Evolutionary conservation across 1,140 invertebrate species (phyloP).

Genomic region (Idris sp.): DNA sequence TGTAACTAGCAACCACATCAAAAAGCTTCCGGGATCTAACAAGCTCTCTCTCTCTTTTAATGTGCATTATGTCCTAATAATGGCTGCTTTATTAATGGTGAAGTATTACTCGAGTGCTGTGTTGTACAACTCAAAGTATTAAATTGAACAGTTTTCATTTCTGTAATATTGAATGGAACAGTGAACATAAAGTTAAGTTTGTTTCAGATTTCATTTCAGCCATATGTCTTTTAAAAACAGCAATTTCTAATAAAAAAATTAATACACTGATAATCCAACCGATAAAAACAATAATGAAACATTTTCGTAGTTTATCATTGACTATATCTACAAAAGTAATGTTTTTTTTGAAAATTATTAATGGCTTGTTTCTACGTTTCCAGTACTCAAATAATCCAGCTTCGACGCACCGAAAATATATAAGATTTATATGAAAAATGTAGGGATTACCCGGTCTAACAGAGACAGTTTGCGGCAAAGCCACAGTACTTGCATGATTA

Average conservation of each 20-base stretch:
- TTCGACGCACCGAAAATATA: conserved; percentile 35
- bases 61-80: conserved; percentile 70
- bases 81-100: conserved; percentile 68
- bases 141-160: background rate
- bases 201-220: no score
- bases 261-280: conserved; percentile 49
- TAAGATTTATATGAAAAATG: conserved; percentile 55
- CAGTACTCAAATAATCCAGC: conserved; percentile 50
- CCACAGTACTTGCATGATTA: conserved; percentile 7
- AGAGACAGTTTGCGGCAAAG: conserved; percentile 40
- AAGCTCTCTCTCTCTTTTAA: conserved; percentile 48
- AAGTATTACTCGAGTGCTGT: conserved; percentile 29
- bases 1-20: conserved; percentile 72
- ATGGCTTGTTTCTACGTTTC: conserved; percentile 14
- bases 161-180: no score
- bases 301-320: conserved; percentile 49
- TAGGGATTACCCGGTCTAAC: conserved; percentile 54
- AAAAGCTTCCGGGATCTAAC: conserved; percentile 59
- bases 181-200: no score
- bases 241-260: conserved; percentile 35
- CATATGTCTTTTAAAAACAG: no score
- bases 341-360: conserved; percentile 3
- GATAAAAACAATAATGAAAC: conserved; percentile 43
- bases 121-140: conserved; percentile 12
- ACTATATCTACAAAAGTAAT: conserved; percentile 30